A percentile compares a stretch with the other conserved stretches of the same genome.
phyloP scores from a whole-genome alignment of 2,888 invertebrate genomes.

The Fabriciana adippe region DNA sequence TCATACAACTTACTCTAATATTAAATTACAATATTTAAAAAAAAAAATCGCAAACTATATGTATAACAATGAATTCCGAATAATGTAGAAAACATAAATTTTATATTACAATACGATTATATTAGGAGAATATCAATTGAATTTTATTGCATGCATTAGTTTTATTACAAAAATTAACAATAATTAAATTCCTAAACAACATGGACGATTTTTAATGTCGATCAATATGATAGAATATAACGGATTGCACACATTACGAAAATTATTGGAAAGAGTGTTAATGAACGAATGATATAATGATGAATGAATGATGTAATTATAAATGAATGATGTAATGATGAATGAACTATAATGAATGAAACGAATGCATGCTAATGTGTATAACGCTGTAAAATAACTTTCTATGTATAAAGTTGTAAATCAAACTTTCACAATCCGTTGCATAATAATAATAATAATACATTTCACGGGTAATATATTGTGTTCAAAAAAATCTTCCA shows the following conservation, averaged over 20 bases:
- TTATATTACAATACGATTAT: constrained; percentile 50
- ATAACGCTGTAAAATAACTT: too few species aligned
- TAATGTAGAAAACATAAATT: constrained; percentile 63
- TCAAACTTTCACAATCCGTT: constrained; percentile 9
- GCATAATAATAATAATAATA: constrained; percentile 20
- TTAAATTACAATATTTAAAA: constrained; percentile 60
- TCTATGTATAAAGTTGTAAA: not conserved
- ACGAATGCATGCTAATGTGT: too few species aligned
- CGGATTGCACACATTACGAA: too few species aligned
- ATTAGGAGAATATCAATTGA: constrained; percentile 74
- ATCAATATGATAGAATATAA: constrained; percentile 33
- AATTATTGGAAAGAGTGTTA: constrained; percentile 18
- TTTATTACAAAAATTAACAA: constrained; percentile 58
- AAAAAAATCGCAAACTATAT: constrained; percentile 57
- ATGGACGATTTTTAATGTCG: constrained; percentile 64
- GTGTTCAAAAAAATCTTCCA: constrained; percentile 33
- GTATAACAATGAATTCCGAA: constrained; percentile 66
- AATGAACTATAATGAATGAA: too few species aligned
- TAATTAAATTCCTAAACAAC: constrained; percentile 64
- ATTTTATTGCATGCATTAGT: constrained; percentile 76
- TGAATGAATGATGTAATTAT: not conserved
- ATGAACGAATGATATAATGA: not conserved
- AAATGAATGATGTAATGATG: not conserved
- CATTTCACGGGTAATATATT: constrained; percentile 42
- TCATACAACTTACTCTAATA: constrained; percentile 52